Conservation (phyloP, 2,113 vertebrate genomes). For the Urocynchramus pylzowi region DNA sequence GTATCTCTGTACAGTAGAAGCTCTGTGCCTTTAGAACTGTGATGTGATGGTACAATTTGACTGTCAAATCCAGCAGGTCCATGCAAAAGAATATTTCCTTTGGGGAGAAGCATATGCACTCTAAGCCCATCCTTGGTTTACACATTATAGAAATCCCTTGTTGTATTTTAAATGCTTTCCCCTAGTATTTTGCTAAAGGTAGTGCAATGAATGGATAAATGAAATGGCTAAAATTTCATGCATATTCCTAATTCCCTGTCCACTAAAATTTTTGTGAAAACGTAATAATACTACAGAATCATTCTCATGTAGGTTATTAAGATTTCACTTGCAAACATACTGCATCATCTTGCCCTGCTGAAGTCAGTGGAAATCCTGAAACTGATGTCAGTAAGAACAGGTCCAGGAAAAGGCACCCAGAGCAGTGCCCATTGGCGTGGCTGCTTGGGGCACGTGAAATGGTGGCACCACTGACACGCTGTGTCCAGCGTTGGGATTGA, state of each 20-base stretch:
- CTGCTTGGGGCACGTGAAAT: background rate
- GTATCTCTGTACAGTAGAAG: background rate
- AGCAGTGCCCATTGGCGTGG: rapidly evolving
- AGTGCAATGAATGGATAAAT: background rate
- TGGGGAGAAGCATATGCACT: background rate
- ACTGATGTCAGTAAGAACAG: rapidly evolving
- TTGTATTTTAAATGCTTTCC: background rate
- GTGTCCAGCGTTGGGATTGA: background rate
- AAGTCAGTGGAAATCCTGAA: background rate
- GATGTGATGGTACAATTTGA: background rate
- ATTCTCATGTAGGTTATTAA: background rate
- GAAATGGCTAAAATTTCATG: background rate
- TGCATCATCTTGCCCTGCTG: background rate
- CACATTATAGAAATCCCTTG: background rate
- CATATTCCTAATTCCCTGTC: background rate
- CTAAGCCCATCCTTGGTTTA: background rate
- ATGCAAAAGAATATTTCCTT: background rate
- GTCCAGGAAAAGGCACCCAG: background rate
- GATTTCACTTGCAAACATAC: background rate
- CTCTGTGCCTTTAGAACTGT: background rate
- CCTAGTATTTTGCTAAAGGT: background rate
- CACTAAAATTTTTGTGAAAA: background rate
- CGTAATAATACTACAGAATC: background rate
- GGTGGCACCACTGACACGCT: background rate
- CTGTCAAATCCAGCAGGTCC: background rate